These are phyloP conservation scores for Microcebus tavaratra DNA, from an alignment of 2,113 vertebrate species.

Conservation along the genomic window DNA sequence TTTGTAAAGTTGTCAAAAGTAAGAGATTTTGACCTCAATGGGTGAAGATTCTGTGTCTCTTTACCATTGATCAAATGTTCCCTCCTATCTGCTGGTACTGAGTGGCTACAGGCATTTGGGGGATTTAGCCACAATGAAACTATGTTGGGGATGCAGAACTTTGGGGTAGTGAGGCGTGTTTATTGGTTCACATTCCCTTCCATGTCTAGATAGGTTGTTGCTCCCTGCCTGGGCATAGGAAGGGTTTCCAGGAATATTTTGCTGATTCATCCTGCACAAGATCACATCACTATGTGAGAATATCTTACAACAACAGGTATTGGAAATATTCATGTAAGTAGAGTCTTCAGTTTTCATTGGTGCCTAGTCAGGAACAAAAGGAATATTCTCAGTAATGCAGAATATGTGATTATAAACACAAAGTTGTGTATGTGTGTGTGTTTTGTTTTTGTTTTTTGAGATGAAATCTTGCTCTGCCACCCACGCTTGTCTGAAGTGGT, in stretches of 20 bases:
- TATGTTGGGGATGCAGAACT: background rate
- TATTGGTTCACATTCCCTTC: background rate
- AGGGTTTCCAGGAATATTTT: background rate
- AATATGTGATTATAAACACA: background rate
- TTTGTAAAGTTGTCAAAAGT: conserved; percentile 26
- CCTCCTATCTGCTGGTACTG: background rate
- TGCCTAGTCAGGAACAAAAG: background rate
- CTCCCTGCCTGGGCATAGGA: background rate
- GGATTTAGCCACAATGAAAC: background rate
- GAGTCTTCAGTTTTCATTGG: background rate
- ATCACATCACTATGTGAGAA: background rate
- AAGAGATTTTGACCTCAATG: background rate
- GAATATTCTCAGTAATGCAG: conserved; percentile 1
- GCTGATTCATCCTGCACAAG: background rate
- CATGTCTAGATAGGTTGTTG: background rate
- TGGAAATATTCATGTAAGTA: background rate
- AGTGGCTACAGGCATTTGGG: background rate
- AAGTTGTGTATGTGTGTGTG: too few relatives aligned
- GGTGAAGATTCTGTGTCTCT: background rate
- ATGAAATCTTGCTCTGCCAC: too few relatives aligned
- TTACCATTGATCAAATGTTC: background rate
- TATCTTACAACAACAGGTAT: background rate
- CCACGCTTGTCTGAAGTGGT: too few relatives aligned
- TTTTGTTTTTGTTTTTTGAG: too few relatives aligned
- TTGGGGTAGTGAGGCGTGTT: background rate